phyloP scores from a whole-genome alignment of 30 jellyfish, hydroid and myxozoan species.

The Rhopilema esculentum region DNA sequence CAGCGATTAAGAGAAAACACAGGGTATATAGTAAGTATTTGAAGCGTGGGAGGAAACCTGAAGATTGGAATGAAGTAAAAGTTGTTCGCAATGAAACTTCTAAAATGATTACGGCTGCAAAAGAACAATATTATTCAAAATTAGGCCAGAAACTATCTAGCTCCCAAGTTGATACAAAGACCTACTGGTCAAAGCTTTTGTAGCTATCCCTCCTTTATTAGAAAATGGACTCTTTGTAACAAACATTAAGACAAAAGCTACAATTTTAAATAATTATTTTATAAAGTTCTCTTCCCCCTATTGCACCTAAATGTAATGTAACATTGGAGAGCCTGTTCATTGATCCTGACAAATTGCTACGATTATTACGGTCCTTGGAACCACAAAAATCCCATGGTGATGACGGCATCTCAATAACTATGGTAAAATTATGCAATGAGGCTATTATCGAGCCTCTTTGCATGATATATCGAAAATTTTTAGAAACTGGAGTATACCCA shows the following conservation, averaged over 20 bases:
- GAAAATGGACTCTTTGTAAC: no score
- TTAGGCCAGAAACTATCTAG: constrained; percentile 10
- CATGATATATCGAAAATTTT: not conserved
- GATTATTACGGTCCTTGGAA: constrained; percentile 21
- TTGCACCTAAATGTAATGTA: constrained; percentile 4
- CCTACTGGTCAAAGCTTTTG: constrained; percentile 11
- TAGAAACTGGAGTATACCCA: constrained; percentile 25
- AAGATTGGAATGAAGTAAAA: no score
- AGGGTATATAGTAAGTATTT: no score
- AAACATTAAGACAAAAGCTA: no score
- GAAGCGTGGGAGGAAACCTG: no score
- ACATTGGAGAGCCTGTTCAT: constrained; percentile 15
- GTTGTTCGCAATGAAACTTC: constrained; percentile 1
- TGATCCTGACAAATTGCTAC: no score
- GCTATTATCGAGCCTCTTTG: constrained; percentile 25
- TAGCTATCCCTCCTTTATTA: constrained; percentile 53
- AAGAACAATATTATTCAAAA: constrained; percentile 5
- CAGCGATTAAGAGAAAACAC: no score
- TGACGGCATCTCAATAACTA: constrained; percentile 17
- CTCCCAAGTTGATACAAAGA: not conserved
- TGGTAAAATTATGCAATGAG: constrained; percentile 27
- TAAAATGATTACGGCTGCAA: constrained; percentile 6
- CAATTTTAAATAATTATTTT: constrained; percentile 27
- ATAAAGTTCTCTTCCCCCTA: constrained; percentile 37
- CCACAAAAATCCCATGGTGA: constrained; percentile 27